Conservation (phyloP, 2,113 vertebrate genomes). For the Nestor notabilis region DNA sequence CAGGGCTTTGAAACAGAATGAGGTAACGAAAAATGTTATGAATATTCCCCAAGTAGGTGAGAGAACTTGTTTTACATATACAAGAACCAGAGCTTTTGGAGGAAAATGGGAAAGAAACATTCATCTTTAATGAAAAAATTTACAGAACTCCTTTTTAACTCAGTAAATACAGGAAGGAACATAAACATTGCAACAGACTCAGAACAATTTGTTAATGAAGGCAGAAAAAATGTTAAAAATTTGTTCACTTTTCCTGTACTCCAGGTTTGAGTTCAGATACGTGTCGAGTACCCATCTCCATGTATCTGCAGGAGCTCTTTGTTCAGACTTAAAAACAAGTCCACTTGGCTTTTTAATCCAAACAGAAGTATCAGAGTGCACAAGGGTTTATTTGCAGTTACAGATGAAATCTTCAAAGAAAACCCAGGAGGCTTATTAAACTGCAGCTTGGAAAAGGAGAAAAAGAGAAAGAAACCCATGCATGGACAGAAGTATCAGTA, state of each 20-base stretch:
- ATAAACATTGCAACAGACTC: not conserved
- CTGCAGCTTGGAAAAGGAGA: not conserved
- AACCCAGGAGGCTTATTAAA: conserved; percentile 13
- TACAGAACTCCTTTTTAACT: not conserved
- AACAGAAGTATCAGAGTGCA: not conserved
- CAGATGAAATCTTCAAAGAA: conserved; percentile 30
- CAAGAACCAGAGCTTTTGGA: not conserved
- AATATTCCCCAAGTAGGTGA: not conserved
- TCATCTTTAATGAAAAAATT: not conserved
- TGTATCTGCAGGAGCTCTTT: not conserved
- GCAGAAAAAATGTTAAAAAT: not conserved
- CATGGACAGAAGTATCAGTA: not conserved
- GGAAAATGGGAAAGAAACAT: not conserved
- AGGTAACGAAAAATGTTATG: not conserved
- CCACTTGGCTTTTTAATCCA: not conserved
- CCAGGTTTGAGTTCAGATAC: not conserved
- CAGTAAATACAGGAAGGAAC: not conserved
- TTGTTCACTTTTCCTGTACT: not conserved
- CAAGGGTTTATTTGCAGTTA: not conserved
- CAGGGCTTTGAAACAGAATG: not conserved
- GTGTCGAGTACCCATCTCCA: not conserved
- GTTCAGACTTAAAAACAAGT: not conserved
- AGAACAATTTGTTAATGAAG: not conserved
- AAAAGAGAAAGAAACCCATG: not conserved
- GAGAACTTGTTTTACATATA: not conserved